Base-by-base conservation (phyloP, 2,113 vertebrate genomes). In the Callaeas wilsoni region DNA sequence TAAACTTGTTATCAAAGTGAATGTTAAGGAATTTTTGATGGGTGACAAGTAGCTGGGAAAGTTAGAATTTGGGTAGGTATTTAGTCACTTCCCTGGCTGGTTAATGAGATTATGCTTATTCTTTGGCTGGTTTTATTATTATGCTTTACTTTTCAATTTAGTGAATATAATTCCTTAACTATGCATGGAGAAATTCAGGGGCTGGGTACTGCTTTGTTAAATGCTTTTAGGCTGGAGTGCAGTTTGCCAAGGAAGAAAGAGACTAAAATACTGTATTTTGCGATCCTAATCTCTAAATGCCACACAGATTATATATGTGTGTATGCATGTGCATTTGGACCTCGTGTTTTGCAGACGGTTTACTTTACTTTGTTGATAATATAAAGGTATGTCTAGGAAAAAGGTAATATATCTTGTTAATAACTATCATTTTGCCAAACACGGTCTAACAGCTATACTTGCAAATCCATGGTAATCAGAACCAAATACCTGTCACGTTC, bases 401-500 rank as follows among this genome's bases (percentile, higher is more conserved):
- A 94, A 73, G 93, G 89, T 87, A 94, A 91, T 86, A 32, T 20
- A 60, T 93, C 94, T 91, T 90, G 87, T 89, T 95, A 96, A 96
- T 92, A 90, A 77, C 94, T 96, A 71, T 96, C 49, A 83, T 97
- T 97, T 94, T 97, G 81, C 80, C 78, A 89, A 93, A 50, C 55
- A 21, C 50, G 21, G 60, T 64, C 73, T 77, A 76, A 77, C 80
- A 95, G 89, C 87, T 89, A 64, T 77, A 67, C 44, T 96, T 87
- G 91, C 89, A 96, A 97, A 97, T 90, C 94, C 89, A 79, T 83
- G 91, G 94, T 94, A 95, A 97, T 93, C 93, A 92, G 91, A 95
- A 97, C 56, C 96, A 96, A 97, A 97, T 96, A 95, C 78, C 95
- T 97, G 88, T 87, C 94, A 95, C 20, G 2, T 96, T 97, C 92